A percentile compares a stretch with the other conserved stretches of the same genome.
Conservation (phyloP, 1,140 invertebrate genomes). For the Pectinophora gossypiella region DNA sequence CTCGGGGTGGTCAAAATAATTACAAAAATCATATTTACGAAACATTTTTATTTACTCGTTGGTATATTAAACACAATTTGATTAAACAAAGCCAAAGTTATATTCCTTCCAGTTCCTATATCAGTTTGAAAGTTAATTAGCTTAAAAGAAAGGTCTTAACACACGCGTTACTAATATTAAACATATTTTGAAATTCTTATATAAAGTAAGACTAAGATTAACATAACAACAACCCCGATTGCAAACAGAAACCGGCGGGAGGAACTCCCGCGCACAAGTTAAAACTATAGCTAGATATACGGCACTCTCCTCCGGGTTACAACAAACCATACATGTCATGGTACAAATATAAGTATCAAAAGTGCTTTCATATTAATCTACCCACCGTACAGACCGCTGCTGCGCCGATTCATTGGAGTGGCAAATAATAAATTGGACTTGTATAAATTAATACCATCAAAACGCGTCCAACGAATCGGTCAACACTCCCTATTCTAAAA, state of each 20-base stretch:
- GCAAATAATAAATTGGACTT: not conserved
- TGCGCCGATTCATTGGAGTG: not conserved
- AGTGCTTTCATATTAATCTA: constrained; percentile 12
- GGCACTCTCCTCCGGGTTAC: constrained; percentile 5
- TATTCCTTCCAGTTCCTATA: constrained; percentile 50
- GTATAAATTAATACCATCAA: not conserved
- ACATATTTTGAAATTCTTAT: constrained; percentile 56
- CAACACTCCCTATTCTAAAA: not conserved
- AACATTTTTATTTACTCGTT: constrained; percentile 70
- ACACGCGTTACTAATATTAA: constrained; percentile 53
- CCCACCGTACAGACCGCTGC: not conserved
- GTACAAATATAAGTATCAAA: constrained; percentile 21
- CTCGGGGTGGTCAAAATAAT: constrained; percentile 64
- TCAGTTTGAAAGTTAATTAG: constrained; percentile 51
- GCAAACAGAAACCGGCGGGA: constrained; percentile 33
- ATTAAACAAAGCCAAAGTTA: constrained; percentile 68
- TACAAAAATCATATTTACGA: constrained; percentile 71
- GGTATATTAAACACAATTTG: constrained; percentile 70
- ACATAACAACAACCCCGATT: constrained; percentile 63
- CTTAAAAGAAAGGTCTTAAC: constrained; percentile 54
- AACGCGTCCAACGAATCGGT: not conserved
- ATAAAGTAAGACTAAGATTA: constrained; percentile 58
- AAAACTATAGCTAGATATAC: constrained; percentile 14
- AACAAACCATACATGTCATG: constrained; percentile 12
- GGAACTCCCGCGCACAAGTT: constrained; percentile 1